Conservation (phyloP, 2,113 vertebrate genomes). For the Saimiri boliviensis region DNA sequence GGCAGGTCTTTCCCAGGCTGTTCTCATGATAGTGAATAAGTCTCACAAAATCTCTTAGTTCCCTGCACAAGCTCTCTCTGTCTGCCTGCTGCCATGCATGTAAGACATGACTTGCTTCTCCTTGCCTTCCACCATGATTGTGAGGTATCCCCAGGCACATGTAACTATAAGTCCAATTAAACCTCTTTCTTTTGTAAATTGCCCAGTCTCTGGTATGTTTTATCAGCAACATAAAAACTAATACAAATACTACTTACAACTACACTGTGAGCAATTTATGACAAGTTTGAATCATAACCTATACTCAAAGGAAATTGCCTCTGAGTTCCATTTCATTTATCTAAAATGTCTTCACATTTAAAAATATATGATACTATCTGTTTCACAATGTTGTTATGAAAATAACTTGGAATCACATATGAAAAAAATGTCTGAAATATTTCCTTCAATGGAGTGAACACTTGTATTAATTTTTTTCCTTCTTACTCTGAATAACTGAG, state of each 20-base stretch:
- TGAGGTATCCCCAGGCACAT: too few relatives aligned
- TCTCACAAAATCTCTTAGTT: too few relatives aligned
- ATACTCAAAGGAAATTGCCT: not conserved
- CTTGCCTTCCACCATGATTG: too few relatives aligned
- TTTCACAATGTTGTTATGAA: not conserved
- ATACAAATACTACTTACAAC: not conserved
- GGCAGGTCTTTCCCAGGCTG: too few relatives aligned
- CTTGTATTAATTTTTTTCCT: not conserved
- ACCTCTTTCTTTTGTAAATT: too few relatives aligned
- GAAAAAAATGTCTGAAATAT: not conserved
- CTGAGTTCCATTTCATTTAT: slow-evolving; percentile 15
- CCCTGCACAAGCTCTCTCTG: too few relatives aligned
- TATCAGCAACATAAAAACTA: too few relatives aligned
- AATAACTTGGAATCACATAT: not conserved
- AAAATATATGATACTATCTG: not conserved
- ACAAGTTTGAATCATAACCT: not conserved
- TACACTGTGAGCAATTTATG: not conserved
- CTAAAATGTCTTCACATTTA: not conserved
- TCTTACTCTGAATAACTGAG: not conserved
- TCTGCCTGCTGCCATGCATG: too few relatives aligned
- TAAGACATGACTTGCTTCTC: too few relatives aligned
- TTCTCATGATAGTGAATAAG: too few relatives aligned
- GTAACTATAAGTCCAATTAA: too few relatives aligned
- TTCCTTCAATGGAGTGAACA: not conserved
- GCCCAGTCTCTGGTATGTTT: too few relatives aligned